Base-by-base conservation (phyloP, 1,140 invertebrate species). In the Drosophila sp. region DNA sequence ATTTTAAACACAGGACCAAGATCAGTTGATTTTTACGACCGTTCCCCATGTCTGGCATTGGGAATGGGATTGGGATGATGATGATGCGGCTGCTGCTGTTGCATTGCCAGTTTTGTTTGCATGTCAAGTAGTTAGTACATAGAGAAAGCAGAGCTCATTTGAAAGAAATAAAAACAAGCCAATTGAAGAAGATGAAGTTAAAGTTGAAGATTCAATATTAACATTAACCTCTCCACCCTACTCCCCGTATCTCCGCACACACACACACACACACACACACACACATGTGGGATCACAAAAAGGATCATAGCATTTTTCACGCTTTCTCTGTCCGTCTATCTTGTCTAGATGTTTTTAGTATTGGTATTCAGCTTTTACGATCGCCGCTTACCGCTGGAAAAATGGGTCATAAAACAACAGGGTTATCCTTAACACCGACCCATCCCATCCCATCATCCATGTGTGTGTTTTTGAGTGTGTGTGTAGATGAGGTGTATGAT, bases 331-430 rank as follows among this genome's bases (percentile, higher is more conserved):
- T 75, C 62, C 66, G 56, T 44, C 47, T 35, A 29, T 30, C 8
- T 3, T 35, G 27, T n/a, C 4, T 35, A 38, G 41, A 11, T 38
- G 54, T 23, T 6, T 35, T 6, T 44, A 17, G 44, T 25, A 23
- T 47, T 47, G 44, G 44, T 76, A 80, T 85, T 78, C 64, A 75
- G 70, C 68, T 87, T 87, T 87, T 73, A 89, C 79, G 83, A 87
- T 83, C 83, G 44, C 23, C 44, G 79, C 76, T 87, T 83, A 87
- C 84, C 84, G 80, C 83, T 79, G 70, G 69, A 68, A 77, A 80
- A 89, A 87, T 87, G 83, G 83, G 79, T 80, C 83, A 83, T 87
- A 87, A 87, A 87, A 87, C 83, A 87, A 89, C 76, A 50, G 84
- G 83, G 83, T 87, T 89, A 89, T 89, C 84, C 84, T 86, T 44